Percentiles rank a stretch among this genome's conserved stretches.
Conservation (phyloP, 2,888 invertebrate genomes). For the Brachypalpus laphriformis region DNA sequence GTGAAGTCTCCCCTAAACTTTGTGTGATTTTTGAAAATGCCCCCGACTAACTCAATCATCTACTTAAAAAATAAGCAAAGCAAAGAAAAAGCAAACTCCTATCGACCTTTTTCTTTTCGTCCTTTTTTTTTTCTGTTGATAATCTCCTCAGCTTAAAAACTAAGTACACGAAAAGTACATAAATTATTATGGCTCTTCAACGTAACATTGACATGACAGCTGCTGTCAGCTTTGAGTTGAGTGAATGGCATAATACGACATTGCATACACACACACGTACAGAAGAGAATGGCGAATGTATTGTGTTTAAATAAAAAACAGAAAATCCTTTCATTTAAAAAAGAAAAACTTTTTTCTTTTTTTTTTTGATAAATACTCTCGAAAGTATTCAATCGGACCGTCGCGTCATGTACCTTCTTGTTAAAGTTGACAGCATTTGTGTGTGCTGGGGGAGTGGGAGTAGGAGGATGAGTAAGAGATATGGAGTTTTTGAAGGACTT, state of each 20-base stretch:
- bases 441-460: neutral
- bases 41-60: constrained; percentile 27
- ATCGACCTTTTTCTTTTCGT: constrained; percentile 1
- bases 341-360: neutral
- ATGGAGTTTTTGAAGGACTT: constrained; percentile 27
- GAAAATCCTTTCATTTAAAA: constrained; percentile 34
- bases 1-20: neutral
- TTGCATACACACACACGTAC: constrained; percentile 15
- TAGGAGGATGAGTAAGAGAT: neutral
- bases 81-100: neutral
- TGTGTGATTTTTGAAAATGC: neutral
- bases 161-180: constrained; percentile 59
- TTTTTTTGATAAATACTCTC: constrained; percentile 30
- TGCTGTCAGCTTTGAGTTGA: constrained; percentile 66
- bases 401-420: constrained; percentile 20
- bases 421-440: constrained; percentile 53
- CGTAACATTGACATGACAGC: constrained; percentile 62
- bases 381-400: constrained; percentile 57
- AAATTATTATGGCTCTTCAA: constrained; percentile 56
- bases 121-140: neutral
- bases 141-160: constrained; percentile 42
- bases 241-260: constrained; percentile 52
- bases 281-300: neutral
- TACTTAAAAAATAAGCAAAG: constrained; percentile 2
- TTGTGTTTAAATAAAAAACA: constrained; percentile 19